A percentile compares a stretch with the other conserved stretches of the same genome.
Evolutionary conservation across 2,888 invertebrate species (phyloP).

Genomic region (Phengaris arion): DNA sequence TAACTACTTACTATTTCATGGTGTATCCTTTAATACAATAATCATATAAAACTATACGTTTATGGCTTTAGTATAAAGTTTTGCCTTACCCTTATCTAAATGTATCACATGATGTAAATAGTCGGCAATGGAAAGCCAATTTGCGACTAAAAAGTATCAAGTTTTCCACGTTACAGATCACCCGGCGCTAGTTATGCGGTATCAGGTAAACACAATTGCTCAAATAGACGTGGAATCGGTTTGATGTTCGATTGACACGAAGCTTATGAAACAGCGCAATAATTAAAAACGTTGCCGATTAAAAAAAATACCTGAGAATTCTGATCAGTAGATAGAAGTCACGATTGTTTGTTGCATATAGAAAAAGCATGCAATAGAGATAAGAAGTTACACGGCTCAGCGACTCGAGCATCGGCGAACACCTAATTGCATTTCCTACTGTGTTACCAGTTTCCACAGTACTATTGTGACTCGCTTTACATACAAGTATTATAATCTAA

Average conservation of each 20-base stretch:
- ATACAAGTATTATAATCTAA: slow-evolving; percentile 22
- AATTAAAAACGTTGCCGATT: slow-evolving; percentile 71
- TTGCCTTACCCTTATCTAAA: neutral
- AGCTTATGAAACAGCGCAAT: slow-evolving; percentile 71
- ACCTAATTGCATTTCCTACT: slow-evolving; percentile 77
- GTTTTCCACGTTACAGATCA: slow-evolving; percentile 15
- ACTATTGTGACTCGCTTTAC: slow-evolving; percentile 46
- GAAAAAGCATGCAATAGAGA: slow-evolving; percentile 79
- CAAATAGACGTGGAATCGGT: slow-evolving; percentile 33
- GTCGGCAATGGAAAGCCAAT: neutral
- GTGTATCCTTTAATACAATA: no score
- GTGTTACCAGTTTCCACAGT: slow-evolving; percentile 70
- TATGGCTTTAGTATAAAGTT: no score
- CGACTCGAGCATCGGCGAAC: slow-evolving; percentile 64
- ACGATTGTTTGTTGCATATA: slow-evolving; percentile 78
- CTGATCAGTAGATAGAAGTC: slow-evolving; percentile 70
- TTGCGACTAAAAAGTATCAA: neutral
- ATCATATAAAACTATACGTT: no score
- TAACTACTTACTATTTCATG: no score
- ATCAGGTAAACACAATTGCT: slow-evolving; percentile 15
- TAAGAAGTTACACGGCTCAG: slow-evolving; percentile 75
- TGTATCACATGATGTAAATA: neutral
- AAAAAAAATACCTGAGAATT: slow-evolving; percentile 74
- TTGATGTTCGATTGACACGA: slow-evolving; percentile 68
- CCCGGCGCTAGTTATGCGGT: slow-evolving; percentile 6